Evolutionary conservation across 1,140 invertebrate species (phyloP).

Genomic region (Sitophilus oryzae): DNA sequence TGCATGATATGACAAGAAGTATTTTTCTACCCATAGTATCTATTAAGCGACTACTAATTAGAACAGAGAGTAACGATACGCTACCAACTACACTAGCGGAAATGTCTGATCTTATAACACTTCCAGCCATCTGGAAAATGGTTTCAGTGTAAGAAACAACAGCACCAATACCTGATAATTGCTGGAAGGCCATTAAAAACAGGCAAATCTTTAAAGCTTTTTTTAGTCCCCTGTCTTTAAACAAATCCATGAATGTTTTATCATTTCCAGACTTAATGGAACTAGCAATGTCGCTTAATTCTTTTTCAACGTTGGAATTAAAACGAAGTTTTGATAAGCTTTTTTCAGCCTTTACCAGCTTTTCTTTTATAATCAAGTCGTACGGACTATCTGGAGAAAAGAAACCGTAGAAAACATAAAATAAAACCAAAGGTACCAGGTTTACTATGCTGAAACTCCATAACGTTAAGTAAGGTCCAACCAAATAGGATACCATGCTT

Average conservation of each 20-base stretch:
- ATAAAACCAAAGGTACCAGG: conserved; percentile 47
- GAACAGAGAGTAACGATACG: conserved; percentile 4
- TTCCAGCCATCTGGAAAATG: conserved; percentile 61
- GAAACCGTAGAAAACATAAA: conserved; percentile 48
- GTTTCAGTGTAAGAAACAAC: conserved; percentile 71
- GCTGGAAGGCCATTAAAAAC: conserved; percentile 64
- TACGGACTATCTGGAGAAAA: conserved; percentile 69
- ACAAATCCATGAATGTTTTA: conserved; percentile 49
- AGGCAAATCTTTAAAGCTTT: conserved; percentile 63
- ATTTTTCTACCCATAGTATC: conserved; percentile 57
- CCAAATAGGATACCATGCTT: no score
- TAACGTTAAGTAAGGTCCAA: no score
- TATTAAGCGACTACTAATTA: conserved; percentile 9
- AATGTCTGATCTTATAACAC: conserved; percentile 46
- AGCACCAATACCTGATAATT: conserved; percentile 73
- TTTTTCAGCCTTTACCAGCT: conserved; percentile 9
- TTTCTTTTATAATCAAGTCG: conserved; percentile 18
- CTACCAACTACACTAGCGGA: conserved; percentile 50
- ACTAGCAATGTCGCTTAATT: no score
- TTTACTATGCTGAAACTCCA: no score
- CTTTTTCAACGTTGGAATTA: no score
- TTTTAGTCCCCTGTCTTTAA: conserved; percentile 49
- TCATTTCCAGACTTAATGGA: no score
- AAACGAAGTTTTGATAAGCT: conserved; percentile 23
- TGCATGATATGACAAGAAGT: conserved; percentile 62